Conservation (phyloP, 2,113 vertebrate genomes). For the Fregetta grallaria region DNA sequence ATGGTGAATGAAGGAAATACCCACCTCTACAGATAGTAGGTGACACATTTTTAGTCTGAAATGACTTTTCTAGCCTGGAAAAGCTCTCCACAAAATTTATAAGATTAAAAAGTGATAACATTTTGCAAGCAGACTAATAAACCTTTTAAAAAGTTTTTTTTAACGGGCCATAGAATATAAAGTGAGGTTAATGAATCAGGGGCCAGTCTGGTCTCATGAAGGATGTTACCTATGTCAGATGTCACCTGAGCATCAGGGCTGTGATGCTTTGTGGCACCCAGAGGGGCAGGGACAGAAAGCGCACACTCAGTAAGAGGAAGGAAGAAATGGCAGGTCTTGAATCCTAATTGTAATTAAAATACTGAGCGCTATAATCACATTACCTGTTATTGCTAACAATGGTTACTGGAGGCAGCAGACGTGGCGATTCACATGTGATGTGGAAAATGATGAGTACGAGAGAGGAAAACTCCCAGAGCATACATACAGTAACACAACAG, state of each 20-base stretch:
- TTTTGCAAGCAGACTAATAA: background rate
- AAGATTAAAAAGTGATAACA: background rate
- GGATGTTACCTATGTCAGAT: background rate
- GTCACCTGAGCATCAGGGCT: background rate
- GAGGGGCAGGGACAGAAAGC: background rate
- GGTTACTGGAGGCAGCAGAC: background rate
- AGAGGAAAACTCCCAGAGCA: background rate
- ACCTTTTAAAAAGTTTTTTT: background rate
- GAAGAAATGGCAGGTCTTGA: background rate
- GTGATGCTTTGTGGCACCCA: background rate
- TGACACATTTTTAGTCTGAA: background rate
- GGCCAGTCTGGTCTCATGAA: background rate
- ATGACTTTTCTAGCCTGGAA: background rate
- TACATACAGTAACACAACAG: background rate
- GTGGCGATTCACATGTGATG: background rate
- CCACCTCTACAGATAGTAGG: rapidly evolving
- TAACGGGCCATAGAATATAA: background rate
- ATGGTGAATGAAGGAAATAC: background rate
- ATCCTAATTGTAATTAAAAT: background rate
- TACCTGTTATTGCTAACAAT: background rate
- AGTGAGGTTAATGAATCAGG: background rate
- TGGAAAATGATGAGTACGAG: background rate
- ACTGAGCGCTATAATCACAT: background rate
- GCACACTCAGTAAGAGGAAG: background rate
- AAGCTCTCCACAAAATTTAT: background rate